phyloP scores from a whole-genome alignment of 2,113 vertebrate genomes.

The Sceloporus undulatus region DNA sequence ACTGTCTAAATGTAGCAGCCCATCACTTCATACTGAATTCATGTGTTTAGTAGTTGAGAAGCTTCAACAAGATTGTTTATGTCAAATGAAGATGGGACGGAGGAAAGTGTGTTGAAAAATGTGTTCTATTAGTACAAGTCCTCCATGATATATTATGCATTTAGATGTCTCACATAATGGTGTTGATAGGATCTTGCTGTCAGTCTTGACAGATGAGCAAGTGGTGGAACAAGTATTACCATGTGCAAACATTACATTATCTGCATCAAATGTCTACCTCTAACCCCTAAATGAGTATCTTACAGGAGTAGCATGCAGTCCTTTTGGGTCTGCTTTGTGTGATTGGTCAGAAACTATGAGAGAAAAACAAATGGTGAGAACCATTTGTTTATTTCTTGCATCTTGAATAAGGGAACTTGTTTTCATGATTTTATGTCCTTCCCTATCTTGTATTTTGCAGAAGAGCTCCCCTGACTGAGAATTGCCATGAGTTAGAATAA shows the following conservation, averaged over 20 bases:
- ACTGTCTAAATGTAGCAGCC: not conserved
- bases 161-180: not conserved
- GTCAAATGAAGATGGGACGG: not conserved
- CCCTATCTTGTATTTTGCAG: not conserved
- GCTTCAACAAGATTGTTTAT: not conserved
- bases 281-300: not conserved
- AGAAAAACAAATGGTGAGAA: not conserved
- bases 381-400: not conserved
- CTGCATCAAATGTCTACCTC: not conserved
- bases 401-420: not conserved
- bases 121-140: not conserved
- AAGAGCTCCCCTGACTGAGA: not conserved
- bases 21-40: conserved; percentile 15
- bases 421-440: not conserved
- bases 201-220: not conserved
- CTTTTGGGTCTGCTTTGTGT: not conserved
- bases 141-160: not conserved
- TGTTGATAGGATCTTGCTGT: conserved; percentile 7
- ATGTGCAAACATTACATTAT: conserved; percentile 8
- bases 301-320: not conserved
- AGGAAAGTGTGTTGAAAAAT: conserved; percentile 1
- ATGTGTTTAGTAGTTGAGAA: conserved; percentile 8
- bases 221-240: not conserved
- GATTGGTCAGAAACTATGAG: not conserved
- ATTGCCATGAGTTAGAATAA: not conserved